Conservation (phyloP, 1,140 invertebrate species). For the Meloidogyne chitwoodi region DNA sequence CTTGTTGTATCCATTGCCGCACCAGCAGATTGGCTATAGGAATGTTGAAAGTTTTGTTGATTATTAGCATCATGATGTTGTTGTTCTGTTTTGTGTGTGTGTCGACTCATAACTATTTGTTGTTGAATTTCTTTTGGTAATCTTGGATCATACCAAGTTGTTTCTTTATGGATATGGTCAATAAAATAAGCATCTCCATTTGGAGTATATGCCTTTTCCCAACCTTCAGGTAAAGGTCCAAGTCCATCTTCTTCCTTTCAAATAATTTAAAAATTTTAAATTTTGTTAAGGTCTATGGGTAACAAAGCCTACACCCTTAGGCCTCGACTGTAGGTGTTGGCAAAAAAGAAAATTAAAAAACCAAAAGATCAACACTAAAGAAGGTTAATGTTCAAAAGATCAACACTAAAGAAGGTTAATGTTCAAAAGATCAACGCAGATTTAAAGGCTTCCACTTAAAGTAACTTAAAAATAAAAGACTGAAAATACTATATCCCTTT, state of each 20-base stretch:
- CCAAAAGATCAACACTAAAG: no score
- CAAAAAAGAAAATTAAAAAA: no score
- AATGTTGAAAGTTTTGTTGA: constrained; percentile 1
- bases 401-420: no score
- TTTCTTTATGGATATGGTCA: constrained; percentile 36
- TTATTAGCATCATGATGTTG: constrained; percentile 3
- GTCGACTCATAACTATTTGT: not conserved
- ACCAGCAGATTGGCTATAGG: not conserved
- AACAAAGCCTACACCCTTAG: no score
- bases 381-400: no score
- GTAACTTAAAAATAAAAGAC: no score
- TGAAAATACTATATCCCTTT: no score
- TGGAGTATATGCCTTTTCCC: constrained; percentile 25
- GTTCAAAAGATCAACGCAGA: not conserved
- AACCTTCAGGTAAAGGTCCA: constrained; percentile 38
- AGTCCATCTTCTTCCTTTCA: constrained; percentile 24
- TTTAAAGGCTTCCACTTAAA: not conserved
- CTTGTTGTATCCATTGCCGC: not conserved
- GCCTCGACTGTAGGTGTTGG: no score
- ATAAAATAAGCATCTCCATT: constrained; percentile 40
- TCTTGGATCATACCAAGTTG: constrained; percentile 37
- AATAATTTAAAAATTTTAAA: no score
- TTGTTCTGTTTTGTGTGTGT: constrained; percentile 7
- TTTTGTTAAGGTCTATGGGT: no score
- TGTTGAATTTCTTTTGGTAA: constrained; percentile 18